Evolutionary conservation across 1,140 invertebrate genomes (phyloP), one percentile per base, ranked within the genome.

Genomic region (Anagrus nilaparvatae): DNA sequence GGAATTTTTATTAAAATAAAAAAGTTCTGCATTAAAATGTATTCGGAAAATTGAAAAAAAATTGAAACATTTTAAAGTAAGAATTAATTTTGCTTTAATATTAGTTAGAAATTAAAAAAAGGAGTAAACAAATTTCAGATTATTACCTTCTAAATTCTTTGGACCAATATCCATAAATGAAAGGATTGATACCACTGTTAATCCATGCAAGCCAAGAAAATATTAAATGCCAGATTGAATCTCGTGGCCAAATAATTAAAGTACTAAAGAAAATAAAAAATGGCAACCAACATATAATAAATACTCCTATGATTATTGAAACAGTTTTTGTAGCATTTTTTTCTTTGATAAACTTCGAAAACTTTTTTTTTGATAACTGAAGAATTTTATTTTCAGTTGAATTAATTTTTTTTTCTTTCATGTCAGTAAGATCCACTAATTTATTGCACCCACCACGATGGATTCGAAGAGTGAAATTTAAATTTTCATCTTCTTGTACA

Each of bases 141-240:
- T n/a, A n/a, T n/a, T 64, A 91, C 88, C 90, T 84, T 69, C 92
- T 75, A 67, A 97, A 97, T 62, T 97, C 93, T 59, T 85, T 76
- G 64, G 88, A 93, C 86, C 90, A 96, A 56, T 87, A 95, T 3
- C 91, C 91, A 65, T 97, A 97, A 54, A 97, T 97, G 37, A 96
- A 85, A 2, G 92, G 92, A 71, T 96, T 97, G 87, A 97, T 93
- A 23, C 87, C 84, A 18, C 93, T 97, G 70, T 99, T 99, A 55
- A 97, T 88, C 88, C 97, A 99, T 32, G 96, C 96, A 4, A 97
- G 77, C 96, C 96, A 99, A 24, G 92, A 97, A 25, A n/a, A n/a
- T n/a, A 97, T 87, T 18, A 97, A 79, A 10, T 88, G 87, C 45
- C 88, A 88, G 4, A 97, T 82, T 28, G 93, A 77, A 54, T 94